Conservation (phyloP, 2,888 invertebrate genomes). For the Epinotia bilunana region DNA sequence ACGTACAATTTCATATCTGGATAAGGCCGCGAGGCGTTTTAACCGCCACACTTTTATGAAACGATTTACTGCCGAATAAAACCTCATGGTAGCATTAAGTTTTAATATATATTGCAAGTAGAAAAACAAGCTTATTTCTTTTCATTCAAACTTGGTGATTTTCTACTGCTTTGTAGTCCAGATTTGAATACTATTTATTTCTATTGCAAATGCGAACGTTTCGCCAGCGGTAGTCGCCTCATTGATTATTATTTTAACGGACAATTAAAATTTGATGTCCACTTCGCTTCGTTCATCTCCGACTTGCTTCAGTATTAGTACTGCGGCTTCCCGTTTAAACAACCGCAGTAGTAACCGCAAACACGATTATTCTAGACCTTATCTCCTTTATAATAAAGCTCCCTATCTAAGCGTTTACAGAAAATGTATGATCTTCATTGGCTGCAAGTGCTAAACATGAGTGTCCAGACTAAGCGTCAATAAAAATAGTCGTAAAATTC, state of each 20-base stretch:
- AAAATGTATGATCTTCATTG: constrained; percentile 66
- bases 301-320: constrained; percentile 68
- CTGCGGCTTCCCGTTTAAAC: constrained; percentile 47
- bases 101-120: no score
- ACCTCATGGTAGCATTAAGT: no score
- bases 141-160: no score
- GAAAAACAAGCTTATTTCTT: no score
- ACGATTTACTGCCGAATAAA: no score
- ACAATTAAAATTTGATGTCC: constrained; percentile 84
- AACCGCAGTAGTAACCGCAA: constrained; percentile 48
- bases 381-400: constrained; percentile 56
- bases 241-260: constrained; percentile 84
- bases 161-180: no score
- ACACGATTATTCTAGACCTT: constrained; percentile 52
- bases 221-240: constrained; percentile 75
- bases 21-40: no score
- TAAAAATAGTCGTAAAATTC: constrained; percentile 81
- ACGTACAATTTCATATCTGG: no score
- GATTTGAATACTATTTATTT: constrained; percentile 50
- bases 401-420: constrained; percentile 53
- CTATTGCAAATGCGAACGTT: constrained; percentile 66
- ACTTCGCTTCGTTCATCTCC: constrained; percentile 81
- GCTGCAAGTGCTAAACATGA: constrained; percentile 71
- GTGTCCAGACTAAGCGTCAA: constrained; percentile 82
- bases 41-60: no score